Conservation (phyloP, 2,888 invertebrate species). For the Byasa hedistus region DNA sequence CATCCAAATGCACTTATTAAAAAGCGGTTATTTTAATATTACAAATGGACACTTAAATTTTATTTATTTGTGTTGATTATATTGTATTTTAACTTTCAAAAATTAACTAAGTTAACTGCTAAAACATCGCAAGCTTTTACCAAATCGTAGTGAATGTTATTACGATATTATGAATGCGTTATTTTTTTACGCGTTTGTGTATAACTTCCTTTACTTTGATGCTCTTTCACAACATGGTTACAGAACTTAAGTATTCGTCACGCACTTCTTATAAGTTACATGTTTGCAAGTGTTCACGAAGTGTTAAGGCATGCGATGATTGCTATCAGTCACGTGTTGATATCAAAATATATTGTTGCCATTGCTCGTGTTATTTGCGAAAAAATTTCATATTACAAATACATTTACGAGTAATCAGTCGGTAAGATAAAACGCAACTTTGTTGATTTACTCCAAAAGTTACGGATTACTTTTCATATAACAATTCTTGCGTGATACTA, state of each 20-base stretch:
- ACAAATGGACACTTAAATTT: no score
- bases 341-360: slow-evolving; percentile 3
- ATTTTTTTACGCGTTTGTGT: not conserved
- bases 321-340: slow-evolving; percentile 10
- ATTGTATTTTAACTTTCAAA: no score
- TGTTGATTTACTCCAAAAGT: not conserved
- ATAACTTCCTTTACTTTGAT: slow-evolving; percentile 2
- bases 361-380: not conserved
- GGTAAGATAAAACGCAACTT: not conserved
- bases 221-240: slow-evolving; percentile 10
- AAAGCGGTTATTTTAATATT: no score
- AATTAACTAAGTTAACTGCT: not conserved
- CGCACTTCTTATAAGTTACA: slow-evolving; percentile 6
- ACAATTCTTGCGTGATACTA: not conserved
- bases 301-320: slow-evolving; percentile 13
- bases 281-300: slow-evolving; percentile 6
- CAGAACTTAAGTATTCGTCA: slow-evolving; percentile 5
- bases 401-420: not conserved
- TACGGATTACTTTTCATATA: no score
- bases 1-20: no score
- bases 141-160: not conserved
- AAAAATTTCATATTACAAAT: not conserved
- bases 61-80: no score
- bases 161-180: not conserved
- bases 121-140: not conserved